A percentile compares a stretch with the other conserved stretches of the same genome.
Conservation (phyloP, 2,797 vertebrate genomes). For the Toxotes lorentzi region DNA sequence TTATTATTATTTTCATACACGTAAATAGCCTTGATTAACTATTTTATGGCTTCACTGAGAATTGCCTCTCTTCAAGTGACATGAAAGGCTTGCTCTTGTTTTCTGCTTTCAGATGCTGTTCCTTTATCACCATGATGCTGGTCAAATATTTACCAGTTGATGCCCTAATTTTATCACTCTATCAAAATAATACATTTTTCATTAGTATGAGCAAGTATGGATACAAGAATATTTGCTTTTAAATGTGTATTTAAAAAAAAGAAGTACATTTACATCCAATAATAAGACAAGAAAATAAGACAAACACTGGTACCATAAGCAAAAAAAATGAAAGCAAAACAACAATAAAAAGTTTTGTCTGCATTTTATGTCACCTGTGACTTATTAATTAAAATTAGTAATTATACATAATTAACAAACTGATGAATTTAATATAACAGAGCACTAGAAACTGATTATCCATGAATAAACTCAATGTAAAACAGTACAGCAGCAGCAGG, state of each 20-base stretch:
- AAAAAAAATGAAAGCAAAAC: background rate
- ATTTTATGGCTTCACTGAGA: background rate
- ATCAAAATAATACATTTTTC: background rate
- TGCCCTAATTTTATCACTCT: background rate
- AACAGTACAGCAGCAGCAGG: background rate
- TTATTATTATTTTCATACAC: background rate
- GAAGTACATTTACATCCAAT: background rate
- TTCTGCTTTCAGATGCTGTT: background rate
- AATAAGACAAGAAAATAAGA: background rate
- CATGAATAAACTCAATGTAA: background rate
- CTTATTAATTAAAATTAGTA: no score
- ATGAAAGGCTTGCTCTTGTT: background rate
- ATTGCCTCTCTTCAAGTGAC: background rate
- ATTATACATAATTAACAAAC: background rate
- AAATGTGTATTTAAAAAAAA: background rate
- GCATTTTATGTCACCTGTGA: background rate
- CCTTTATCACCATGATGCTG: background rate
- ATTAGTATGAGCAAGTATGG: background rate
- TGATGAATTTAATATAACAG: background rate
- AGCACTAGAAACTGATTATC: background rate
- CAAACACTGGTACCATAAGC: background rate
- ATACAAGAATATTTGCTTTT: background rate
- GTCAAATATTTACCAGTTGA: background rate
- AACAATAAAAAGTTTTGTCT: background rate
- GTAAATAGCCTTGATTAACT: constrained; percentile 5